Conservation (phyloP, 1,140 invertebrate genomes). For the Anoplolepis gracilipes region DNA sequence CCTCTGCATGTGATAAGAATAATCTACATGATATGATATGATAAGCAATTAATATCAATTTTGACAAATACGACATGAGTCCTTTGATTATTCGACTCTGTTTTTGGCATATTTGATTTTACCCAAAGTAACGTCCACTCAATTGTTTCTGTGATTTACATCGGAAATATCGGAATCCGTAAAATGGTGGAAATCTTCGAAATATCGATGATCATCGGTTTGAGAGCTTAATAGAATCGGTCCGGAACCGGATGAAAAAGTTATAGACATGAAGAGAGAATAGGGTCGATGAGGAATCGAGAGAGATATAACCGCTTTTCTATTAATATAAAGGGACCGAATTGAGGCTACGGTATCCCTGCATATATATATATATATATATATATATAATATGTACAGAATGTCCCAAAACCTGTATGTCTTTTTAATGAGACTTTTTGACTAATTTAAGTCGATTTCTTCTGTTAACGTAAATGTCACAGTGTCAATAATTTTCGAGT, state of each 20-base stretch:
- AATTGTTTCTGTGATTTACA: conserved; percentile 7
- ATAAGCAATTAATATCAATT: not conserved
- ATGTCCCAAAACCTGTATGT: no score
- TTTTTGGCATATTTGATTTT: not conserved
- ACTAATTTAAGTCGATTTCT: no score
- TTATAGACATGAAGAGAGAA: not conserved
- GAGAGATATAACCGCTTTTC: conserved; percentile 65
- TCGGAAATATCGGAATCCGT: conserved; percentile 22
- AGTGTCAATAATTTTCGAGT: no score
- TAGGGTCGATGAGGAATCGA: conserved; percentile 58
- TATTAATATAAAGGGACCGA: conserved; percentile 70
- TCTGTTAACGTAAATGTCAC: no score
- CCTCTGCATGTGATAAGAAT: not conserved
- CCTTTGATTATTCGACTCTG: not conserved
- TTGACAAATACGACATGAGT: not conserved
- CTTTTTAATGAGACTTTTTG: no score
- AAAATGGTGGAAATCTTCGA: not conserved
- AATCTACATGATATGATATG: not conserved
- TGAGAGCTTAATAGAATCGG: conserved; percentile 28
- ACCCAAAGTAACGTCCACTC: not conserved
- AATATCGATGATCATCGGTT: conserved; percentile 42
- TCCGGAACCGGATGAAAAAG: not conserved
- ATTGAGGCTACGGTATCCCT: conserved; percentile 45
- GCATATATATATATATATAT: no score
- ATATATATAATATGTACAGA: no score